Percentiles rank a stretch among this genome's conserved stretches.
Conservation (phyloP, 2,888 invertebrate genomes). For the Rhodophaea formosa region DNA sequence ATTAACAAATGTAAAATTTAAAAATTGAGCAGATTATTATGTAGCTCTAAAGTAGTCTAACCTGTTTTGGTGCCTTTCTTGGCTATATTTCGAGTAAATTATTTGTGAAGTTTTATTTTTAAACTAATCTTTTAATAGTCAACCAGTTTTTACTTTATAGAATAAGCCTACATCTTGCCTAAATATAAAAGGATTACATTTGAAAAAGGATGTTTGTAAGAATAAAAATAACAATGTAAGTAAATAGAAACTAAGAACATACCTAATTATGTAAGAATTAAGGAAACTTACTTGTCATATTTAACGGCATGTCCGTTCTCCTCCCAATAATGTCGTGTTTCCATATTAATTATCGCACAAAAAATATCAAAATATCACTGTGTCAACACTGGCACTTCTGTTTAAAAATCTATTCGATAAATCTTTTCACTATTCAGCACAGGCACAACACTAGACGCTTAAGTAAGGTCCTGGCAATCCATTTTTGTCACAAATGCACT, state of each 20-base stretch:
- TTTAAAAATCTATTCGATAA: constrained; percentile 34
- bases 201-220: no score
- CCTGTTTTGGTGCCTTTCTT: no score
- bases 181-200: no score
- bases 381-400: constrained; percentile 46
- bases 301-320: constrained; percentile 69
- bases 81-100: no score
- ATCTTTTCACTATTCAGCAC: constrained; percentile 45
- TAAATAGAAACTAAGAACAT: background rate
- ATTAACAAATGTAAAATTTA: no score
- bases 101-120: no score
- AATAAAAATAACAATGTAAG: background rate
- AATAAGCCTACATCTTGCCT: no score
- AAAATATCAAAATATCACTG: constrained; percentile 46
- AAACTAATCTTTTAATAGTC: no score
- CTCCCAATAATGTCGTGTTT: constrained; percentile 71
- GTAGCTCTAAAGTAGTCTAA: no score
- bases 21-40: no score
- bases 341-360: constrained; percentile 65
- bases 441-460: constrained; percentile 40
- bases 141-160: no score
- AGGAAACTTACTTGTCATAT: constrained; percentile 75
- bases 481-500: constrained; percentile 45
- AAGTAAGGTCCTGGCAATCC: constrained; percentile 52
- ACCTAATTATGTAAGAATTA: constrained; percentile 1